These are phyloP conservation scores for Ommatoiulus sabulosus DNA, from an alignment of 2,888 invertebrate genomes.

Conservation along the genomic window DNA sequence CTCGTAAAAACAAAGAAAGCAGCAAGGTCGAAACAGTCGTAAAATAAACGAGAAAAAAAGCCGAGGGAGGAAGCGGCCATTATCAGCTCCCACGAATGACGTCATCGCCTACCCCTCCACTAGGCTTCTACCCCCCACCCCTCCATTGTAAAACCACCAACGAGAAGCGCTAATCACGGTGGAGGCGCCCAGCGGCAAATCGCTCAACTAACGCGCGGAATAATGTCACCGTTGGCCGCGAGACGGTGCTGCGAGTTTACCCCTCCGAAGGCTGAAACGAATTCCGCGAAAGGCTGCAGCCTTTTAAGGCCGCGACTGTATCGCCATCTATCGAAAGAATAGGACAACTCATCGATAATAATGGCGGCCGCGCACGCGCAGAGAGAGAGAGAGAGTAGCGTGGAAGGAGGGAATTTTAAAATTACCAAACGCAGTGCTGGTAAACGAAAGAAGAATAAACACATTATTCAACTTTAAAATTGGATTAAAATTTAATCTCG, in stretches of 20 bases:
- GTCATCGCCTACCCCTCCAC: background rate
- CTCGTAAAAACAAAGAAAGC: background rate
- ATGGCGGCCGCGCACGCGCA: background rate
- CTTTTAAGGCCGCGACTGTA: background rate
- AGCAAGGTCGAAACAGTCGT: constrained; percentile 30
- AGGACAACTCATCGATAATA: background rate
- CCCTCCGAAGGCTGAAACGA: background rate
- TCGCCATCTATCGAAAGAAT: constrained; percentile 3
- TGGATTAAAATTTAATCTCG: no score
- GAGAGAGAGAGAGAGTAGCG: background rate
- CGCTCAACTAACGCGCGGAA: background rate
- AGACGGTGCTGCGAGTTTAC: background rate
- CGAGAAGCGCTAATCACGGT: background rate
- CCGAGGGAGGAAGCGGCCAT: background rate
- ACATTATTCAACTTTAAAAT: background rate
- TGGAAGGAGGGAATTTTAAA: background rate
- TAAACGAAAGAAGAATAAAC: background rate
- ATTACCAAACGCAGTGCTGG: background rate
- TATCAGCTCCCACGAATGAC: background rate
- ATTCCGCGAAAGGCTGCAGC: background rate
- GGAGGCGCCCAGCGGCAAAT: constrained; percentile 19
- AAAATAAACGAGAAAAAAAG: background rate
- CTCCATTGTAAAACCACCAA: background rate
- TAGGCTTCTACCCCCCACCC: background rate
- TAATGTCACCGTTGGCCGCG: background rate